Evolutionary conservation across 2,797 vertebrate genomes (phyloP), one percentile per base, ranked within the genome.

Genomic region (Arremon brunneinucha): DNA sequence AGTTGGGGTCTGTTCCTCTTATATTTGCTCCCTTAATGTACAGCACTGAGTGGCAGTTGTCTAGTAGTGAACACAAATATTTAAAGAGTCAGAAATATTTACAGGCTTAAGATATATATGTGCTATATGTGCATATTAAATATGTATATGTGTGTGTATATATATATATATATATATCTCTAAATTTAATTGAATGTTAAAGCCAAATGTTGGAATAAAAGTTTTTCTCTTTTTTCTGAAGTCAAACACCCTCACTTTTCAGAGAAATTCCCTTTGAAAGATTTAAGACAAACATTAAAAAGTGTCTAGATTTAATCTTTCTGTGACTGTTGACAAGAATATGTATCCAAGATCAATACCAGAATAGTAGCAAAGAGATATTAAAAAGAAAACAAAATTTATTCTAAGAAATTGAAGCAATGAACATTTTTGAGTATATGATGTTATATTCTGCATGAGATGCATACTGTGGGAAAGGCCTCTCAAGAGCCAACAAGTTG

Each of bases 41-140:
- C n/a, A 39, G 32, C n/a, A 23, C 18, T 34, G 44, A 74, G 13
- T 80, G 69, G 11, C 30, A 62, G n/a, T 27, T 62, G 17, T 72
- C 28, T 82, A 20, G 37, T 56, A n/a, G 6, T 44, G 43, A 72
- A 72, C 34, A 12, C 27, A 65, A 80, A 69, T 65, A 9, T 15
- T 57, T 76, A 46, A 85, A 53, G 43, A 79, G 39, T 80, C 28
- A 75, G 64, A 93, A 90, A 46, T 90, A 53, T 41, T 76, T 82
- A 13, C 24, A 55, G 39, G 11, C 41, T 69, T 44, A 21, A 74
- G 4, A 75, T 28, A 35, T 5, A 22, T 43, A 11, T 14, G 14
- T 70, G 19, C n/a, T 5, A 22, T 43, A 11, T 14, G 14, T 70
- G 19, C n/a, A 7, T 49, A 5, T 14, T 83, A 12, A 11, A 0